Base-by-base conservation (phyloP, 2,797 vertebrate species). In the Macroramphosus scolopax region DNA sequence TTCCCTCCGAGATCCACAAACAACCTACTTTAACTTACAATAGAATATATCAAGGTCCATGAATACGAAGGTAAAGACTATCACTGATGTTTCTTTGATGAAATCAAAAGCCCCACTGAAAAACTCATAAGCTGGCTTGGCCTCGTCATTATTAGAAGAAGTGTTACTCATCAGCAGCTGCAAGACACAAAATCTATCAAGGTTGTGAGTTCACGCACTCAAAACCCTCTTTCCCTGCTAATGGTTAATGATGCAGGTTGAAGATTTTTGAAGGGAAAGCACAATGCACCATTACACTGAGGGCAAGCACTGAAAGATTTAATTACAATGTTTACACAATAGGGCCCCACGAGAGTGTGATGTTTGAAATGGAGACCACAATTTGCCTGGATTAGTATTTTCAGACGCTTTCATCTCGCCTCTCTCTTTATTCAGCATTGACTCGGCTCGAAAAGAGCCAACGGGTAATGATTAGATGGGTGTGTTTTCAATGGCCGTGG, bases 341-440 rank as follows among this genome's bases (percentile, higher is more conserved):
- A 46, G 33, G 22, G 33, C 14, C 30, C 42, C 1, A 14, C 47
- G 52, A 64, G 56, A 29, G 50, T 24, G 46, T 55, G n/a, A n/a
- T 22, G 51, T 44, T 63, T 76, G 77, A 78, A 78, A 75, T 36
- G 37, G 63, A 83, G 39, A 72, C 63, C 25, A 49, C 64, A 51
- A 80, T 84, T 81, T 72, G 8, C 37, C 48, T 40, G 72, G 74
- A 81, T 86, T 82, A 68, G 66, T 45, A 40, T 20, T 57, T 69
- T 73, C 39, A 63, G 29, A 30, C n/a, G 31, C 51, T 73, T 60
- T 72, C 48, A 35, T 61, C 43, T 62, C 25, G 43, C 35, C 9
- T 62, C 65, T 50, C 49, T 67, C 69, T 24, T 49, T 59, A 37
- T 66, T 77, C 56, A 63, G 38, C 39, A 29, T 51, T 35, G 0